Percentiles rank a stretch among this genome's conserved stretches.
Evolutionary conservation across 2,113 vertebrate genomes (phyloP).

Genomic region (Columbina picui): DNA sequence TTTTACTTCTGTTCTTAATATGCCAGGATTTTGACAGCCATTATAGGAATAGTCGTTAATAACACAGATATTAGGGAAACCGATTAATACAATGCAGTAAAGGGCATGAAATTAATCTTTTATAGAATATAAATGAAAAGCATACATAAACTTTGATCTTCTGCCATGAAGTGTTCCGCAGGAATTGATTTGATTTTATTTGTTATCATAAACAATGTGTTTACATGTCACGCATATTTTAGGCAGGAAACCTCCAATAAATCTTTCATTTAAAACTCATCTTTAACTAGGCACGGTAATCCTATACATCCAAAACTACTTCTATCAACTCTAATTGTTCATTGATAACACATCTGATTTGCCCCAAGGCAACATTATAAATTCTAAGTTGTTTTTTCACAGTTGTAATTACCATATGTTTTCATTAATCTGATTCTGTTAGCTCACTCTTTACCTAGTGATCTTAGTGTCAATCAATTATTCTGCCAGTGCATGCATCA

Average conservation of each 20-base stretch:
- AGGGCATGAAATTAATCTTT: slow-evolving; percentile 60
- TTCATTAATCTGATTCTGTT: slow-evolving; percentile 78
- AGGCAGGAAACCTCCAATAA: slow-evolving; percentile 43
- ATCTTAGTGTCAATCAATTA: slow-evolving; percentile 78
- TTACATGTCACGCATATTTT: slow-evolving; percentile 28
- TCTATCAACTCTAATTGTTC: slow-evolving; percentile 76
- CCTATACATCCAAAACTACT: slow-evolving; percentile 56
- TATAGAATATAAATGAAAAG: slow-evolving; percentile 2
- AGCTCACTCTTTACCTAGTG: slow-evolving; percentile 69
- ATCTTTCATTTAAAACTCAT: slow-evolving; percentile 56
- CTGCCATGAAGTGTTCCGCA: not conserved
- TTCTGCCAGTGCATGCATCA: slow-evolving; percentile 67
- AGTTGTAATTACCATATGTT: slow-evolving; percentile 81
- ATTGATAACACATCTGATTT: slow-evolving; percentile 76
- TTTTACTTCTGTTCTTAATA: not conserved
- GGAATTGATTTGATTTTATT: slow-evolving; percentile 26
- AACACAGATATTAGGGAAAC: not conserved
- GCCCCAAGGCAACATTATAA: slow-evolving; percentile 62
- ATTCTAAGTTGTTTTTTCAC: slow-evolving; percentile 74
- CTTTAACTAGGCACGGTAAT: slow-evolving; percentile 55
- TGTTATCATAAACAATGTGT: slow-evolving; percentile 40
- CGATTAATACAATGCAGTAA: not conserved
- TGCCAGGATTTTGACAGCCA: not conserved
- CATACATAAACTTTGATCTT: slow-evolving; percentile 31
- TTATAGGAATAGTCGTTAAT: slow-evolving; percentile 11